Conservation (phyloP, 1,140 invertebrate species). For the Lordiphosa mommai region DNA sequence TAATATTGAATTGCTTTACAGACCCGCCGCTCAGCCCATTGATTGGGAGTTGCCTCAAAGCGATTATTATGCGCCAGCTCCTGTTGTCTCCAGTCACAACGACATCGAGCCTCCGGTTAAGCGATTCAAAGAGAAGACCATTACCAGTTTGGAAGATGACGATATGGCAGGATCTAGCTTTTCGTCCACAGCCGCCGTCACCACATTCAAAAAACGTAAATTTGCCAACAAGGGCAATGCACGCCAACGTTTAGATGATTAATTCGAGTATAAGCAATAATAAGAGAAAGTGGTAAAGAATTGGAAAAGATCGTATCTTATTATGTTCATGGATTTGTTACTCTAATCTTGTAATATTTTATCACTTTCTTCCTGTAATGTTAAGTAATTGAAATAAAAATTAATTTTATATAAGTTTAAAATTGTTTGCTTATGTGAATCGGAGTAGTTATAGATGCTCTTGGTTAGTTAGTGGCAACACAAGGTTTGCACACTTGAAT, state of each 20-base stretch:
- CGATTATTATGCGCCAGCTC: slow-evolving; percentile 60
- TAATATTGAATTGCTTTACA: slow-evolving; percentile 10
- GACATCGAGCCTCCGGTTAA: slow-evolving; percentile 79
- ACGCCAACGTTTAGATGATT: slow-evolving; percentile 82
- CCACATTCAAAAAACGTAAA: slow-evolving; percentile 85
- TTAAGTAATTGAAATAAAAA: no score
- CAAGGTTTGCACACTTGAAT: no score
- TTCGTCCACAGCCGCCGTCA: slow-evolving; percentile 56
- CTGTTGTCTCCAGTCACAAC: slow-evolving; percentile 56
- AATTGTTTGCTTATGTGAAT: no score
- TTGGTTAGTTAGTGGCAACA: no score
- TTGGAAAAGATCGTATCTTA: no score
- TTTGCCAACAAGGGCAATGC: slow-evolving; percentile 82
- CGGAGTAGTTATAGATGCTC: no score
- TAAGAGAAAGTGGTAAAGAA: no score
- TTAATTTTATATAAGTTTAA: no score
- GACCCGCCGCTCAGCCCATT: slow-evolving; percentile 70
- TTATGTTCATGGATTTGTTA: no score
- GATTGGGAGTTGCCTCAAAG: slow-evolving; percentile 83
- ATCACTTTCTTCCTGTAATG: no score
- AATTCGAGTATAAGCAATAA: not conserved
- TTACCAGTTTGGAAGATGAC: slow-evolving; percentile 81
- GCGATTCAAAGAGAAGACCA: slow-evolving; percentile 85
- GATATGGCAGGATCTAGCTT: not conserved
- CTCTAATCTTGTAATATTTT: no score